These are phyloP conservation scores for Microctonus aethiopoides DNA, from an alignment of 2,888 invertebrate genomes.

Conservation along the genomic window DNA sequence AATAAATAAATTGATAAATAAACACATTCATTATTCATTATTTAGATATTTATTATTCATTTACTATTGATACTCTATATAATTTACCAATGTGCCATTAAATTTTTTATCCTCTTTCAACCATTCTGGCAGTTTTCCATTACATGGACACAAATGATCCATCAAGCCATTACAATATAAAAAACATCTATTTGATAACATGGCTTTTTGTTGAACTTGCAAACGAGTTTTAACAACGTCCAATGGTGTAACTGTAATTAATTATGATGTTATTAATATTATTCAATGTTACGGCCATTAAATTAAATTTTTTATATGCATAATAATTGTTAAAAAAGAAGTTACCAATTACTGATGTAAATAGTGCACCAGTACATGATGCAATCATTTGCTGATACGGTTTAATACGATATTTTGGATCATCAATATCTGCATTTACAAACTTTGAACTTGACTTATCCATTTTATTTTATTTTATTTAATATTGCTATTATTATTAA, in stretches of 20 bases:
- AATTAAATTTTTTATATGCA: constrained; percentile 18
- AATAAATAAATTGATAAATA: too few relatives aligned
- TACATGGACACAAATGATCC: constrained; percentile 95
- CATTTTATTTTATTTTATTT: constrained; percentile 5
- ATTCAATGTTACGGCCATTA: constrained; percentile 15
- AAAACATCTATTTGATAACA: constrained; percentile 88
- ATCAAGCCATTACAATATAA: constrained; percentile 98
- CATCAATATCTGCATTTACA: constrained; percentile 70
- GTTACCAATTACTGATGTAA: constrained; percentile 88
- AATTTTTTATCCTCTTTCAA: constrained; percentile 78
- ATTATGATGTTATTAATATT: background rate
- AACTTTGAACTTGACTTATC: constrained; percentile 21
- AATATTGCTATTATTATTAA: too few relatives aligned
- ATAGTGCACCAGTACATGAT: constrained; percentile 87
- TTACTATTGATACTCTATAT: constrained; percentile 14
- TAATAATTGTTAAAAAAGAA: constrained; percentile 28
- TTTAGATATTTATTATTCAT: background rate
- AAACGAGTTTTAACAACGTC: constrained; percentile 99
- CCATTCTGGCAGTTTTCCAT: constrained; percentile 70
- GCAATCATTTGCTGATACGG: constrained; percentile 86
- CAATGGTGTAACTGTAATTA: constrained; percentile 94
- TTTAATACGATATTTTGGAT: constrained; percentile 81
- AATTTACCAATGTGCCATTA: constrained; percentile 66
- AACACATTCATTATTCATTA: background rate
- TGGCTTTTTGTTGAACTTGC: constrained; percentile 91